Base-by-base conservation (phyloP, 2,113 vertebrate genomes). In the Scopus umbretta region DNA sequence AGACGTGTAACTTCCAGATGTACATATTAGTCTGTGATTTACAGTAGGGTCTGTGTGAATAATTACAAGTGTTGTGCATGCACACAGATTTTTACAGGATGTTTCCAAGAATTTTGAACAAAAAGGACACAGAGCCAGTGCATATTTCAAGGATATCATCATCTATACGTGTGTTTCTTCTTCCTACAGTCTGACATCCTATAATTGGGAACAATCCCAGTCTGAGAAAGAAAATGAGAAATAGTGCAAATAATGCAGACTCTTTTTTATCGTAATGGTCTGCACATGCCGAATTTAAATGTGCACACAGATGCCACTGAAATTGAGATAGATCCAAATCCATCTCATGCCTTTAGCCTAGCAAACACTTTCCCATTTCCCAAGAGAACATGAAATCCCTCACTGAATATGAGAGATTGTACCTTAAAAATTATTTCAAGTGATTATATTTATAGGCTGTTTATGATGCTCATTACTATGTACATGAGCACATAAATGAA, bases 381-480 rank as follows among this genome's bases (percentile, higher is more conserved):
- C 86, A 91, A 80, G 87, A 80, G 84, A 95, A 80, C 66, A 34
- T 49, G 86, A 95, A 96, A 96, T 91, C 71, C 66, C 83, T 92
- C 42, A 55, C 66, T 89, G 89, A 96, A 55, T 89, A 53, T 66
- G 72, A 86, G 87, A 94, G 73, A 72, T 84, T 95, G 94, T 81
- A 95, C 97, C 96, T 95, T 94, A 96, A 97, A 97, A 97, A 95
- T 89, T 53, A 92, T 95, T 94, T 94, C 62, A 70, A 96, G 91
- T 91, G 74, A 94, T 97, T 96, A 91, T 92, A 92, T 95, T 97
- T 95, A 96, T 95, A 95, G 92, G 80, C 80, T 96, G 94, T 96
- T 97, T 95, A 95, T 96, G 91, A 90, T 80, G 43, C 80, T 97
- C 89, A 90, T 97, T 95, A 94, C 70, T 95, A 72, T 87, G 86